A percentile compares a stretch with the other conserved stretches of the same genome.
These are phyloP conservation scores for Cryptocheilus praepositus DNA, from an alignment of 2,888 invertebrate species.

Conservation along the genomic window DNA sequence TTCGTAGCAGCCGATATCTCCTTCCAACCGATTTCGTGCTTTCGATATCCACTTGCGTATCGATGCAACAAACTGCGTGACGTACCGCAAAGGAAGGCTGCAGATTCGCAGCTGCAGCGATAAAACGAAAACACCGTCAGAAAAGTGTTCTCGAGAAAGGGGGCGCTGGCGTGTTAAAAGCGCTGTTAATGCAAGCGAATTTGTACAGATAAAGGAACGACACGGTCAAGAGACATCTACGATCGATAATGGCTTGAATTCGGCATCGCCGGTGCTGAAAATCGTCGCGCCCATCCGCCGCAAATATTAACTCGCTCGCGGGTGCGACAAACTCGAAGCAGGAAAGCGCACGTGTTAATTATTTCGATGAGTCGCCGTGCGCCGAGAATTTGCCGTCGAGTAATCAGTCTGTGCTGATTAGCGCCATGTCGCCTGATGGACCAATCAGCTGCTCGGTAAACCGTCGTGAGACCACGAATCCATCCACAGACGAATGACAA, in stretches of 20 bases:
- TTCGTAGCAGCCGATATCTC: too few species aligned
- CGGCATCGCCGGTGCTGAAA: slow-evolving; percentile 28
- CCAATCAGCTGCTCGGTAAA: slow-evolving; percentile 71
- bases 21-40: too few species aligned
- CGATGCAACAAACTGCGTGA: too few species aligned
- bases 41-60: too few species aligned
- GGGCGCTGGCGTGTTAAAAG: too few species aligned
- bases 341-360: slow-evolving; percentile 1
- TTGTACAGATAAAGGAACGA: slow-evolving; percentile 31
- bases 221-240: slow-evolving; percentile 60
- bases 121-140: too few species aligned
- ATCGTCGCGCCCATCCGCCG: neutral
- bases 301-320: neutral
- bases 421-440: slow-evolving; percentile 58
- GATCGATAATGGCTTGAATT: slow-evolving; percentile 67
- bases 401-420: slow-evolving; percentile 48
- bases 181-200: slow-evolving; percentile 44
- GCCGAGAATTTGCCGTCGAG: slow-evolving; percentile 22
- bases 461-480: slow-evolving; percentile 64
- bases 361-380: neutral
- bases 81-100: too few species aligned
- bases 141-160: too few species aligned
- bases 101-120: too few species aligned
- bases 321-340: neutral
- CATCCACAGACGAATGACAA: slow-evolving; percentile 72